These are phyloP conservation scores for Isurus oxyrinchus DNA, from an alignment of 2,113 vertebrate genomes.

Conservation along the genomic window DNA sequence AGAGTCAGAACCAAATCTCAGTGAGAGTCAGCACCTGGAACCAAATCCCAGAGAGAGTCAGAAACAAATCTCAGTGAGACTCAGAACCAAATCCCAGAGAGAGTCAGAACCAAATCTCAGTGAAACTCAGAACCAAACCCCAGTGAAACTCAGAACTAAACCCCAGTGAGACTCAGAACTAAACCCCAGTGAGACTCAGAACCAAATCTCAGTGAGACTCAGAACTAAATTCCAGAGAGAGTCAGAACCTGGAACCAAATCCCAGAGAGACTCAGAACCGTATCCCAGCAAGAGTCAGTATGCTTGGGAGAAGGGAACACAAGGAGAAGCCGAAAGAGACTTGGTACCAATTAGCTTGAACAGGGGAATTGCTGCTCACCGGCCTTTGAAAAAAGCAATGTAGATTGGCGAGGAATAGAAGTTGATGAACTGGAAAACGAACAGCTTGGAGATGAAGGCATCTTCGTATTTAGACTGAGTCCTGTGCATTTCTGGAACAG, in stretches of 20 bases:
- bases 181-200: too few relatives aligned
- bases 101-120: too few relatives aligned
- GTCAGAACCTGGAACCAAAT: background rate
- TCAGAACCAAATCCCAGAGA: too few relatives aligned
- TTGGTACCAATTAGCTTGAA: background rate
- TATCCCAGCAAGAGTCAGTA: background rate
- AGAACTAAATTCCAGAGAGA: background rate
- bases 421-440: constrained; percentile 53
- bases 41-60: too few relatives aligned
- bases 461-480: constrained; percentile 51
- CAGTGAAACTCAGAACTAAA: too few relatives aligned
- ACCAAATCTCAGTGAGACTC: too few relatives aligned
- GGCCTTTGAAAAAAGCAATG: constrained; percentile 56
- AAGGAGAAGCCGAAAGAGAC: background rate
- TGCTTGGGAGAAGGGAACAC: background rate
- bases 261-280: background rate
- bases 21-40: too few relatives aligned
- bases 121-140: too few relatives aligned
- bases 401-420: constrained; percentile 52
- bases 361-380: constrained; percentile 40
- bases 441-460: constrained; percentile 50
- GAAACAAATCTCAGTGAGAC: too few relatives aligned
- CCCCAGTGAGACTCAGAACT: too few relatives aligned
- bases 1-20: too few relatives aligned
- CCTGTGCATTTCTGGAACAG: constrained; percentile 50